Evolutionary conservation across 2,888 invertebrate genomes (phyloP), one percentile per base, ranked within the genome.

Genomic region (Phyto melanocephala): DNA sequence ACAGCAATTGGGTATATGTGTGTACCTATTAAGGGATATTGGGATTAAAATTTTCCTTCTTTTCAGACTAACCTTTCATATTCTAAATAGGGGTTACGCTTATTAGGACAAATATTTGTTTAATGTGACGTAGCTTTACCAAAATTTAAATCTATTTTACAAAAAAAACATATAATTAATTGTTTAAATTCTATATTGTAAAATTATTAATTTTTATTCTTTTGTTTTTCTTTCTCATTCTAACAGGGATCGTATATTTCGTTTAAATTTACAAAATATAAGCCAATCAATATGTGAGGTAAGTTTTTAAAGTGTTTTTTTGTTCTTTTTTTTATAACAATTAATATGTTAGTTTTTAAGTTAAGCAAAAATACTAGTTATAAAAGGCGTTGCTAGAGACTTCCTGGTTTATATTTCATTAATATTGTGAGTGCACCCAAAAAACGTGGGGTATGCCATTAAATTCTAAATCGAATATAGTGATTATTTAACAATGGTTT

Each of bases 221-320:
- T 1, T 15, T 13, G 10, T 40, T 52, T n/a, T 20, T 54, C 17
- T 37, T 37, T 52, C 45, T 87, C 86, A 91, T 90, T 89, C 92
- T 28, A 92, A 54, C 93, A 94, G 94, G 94, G 94, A 94, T 92
- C 93, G 94, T 87, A 93, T 94, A 87, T 94, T 93, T 91, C 94
- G 93, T 86, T 91, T 94, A 85, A 94, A 94, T 89, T 92, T 94
- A 91, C 92, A 93, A 87, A 94, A 94, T 90, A 93, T 94, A 87
- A 94, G 94, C 88, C 93, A 93, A 90, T 93, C 94, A 80, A 93
- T 93, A 88, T 94, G 94, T 87, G 94, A 94, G 93, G 94, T 94
- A 91, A 93, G 93, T 88, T 63, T 45, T 28, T 47, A 20, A 13
- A 52, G 6, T 10, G 20, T 28, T 28, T 28, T 5, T 5, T 5